These are phyloP conservation scores for Zophobas atratus DNA, from an alignment of 1,140 invertebrate species.

Conservation along the genomic window DNA sequence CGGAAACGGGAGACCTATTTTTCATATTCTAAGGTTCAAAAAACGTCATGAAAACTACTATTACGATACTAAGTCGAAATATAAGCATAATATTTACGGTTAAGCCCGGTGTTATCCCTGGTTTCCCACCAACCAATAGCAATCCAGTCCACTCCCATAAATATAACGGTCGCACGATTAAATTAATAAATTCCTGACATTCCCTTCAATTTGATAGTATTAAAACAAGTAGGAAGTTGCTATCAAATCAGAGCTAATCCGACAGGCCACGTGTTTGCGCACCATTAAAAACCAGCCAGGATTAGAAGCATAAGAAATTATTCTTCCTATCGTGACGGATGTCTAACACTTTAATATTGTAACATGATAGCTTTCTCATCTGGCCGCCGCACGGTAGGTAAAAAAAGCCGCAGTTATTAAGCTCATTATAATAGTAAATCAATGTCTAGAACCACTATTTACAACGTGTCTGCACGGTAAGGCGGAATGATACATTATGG, in stretches of 20 bases:
- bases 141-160: background rate
- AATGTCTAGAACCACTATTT: background rate
- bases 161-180: constrained; percentile 2
- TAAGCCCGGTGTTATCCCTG: too few relatives aligned
- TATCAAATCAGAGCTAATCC: constrained; percentile 27
- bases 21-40: too few relatives aligned
- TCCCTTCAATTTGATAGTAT: constrained; percentile 9
- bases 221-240: constrained; percentile 30
- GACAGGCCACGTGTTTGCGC: constrained; percentile 15
- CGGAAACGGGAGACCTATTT: too few relatives aligned
- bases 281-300: constrained; percentile 1
- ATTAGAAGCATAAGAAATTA: constrained; percentile 15
- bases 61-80: too few relatives aligned
- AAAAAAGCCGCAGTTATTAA: constrained; percentile 1
- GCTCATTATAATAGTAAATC: constrained; percentile 7
- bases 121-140: too few relatives aligned
- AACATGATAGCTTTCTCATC: constrained; percentile 14
- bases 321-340: constrained; percentile 13
- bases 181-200: constrained; percentile 31
- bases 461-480: background rate
- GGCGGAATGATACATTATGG: background rate
- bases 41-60: too few relatives aligned
- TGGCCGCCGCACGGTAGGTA: constrained; percentile 2
- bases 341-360: constrained; percentile 12
- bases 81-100: too few relatives aligned